phyloP scores from a whole-genome alignment of 64 coral and sea anemone genomes.

The Montipora sp. region DNA sequence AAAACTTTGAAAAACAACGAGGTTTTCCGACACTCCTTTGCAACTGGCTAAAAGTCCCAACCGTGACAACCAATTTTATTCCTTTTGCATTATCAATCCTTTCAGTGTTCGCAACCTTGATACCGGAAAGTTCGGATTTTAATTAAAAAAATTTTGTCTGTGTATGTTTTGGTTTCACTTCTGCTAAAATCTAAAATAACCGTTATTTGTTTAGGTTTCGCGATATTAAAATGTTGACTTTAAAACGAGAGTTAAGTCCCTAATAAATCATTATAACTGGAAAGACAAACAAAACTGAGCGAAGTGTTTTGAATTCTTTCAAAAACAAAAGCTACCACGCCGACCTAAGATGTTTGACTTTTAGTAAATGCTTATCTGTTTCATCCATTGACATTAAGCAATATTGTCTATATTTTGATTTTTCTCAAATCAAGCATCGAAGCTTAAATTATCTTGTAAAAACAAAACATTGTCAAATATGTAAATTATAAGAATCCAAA shows the following conservation, averaged over 20 bases:
- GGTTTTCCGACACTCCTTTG: neutral
- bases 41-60: neutral
- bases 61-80: neutral
- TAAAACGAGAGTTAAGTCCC: neutral
- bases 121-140: neutral
- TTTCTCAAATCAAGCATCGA: neutral
- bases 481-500: no score
- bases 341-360: neutral
- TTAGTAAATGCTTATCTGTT: neutral
- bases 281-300: neutral
- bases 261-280: neutral
- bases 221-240: neutral
- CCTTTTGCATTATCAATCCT: neutral
- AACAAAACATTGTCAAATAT: neutral
- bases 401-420: neutral
- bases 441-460: neutral
- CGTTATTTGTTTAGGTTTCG: neutral
- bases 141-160: neutral
- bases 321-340: neutral
- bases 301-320: neutral
- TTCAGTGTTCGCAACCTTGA: neutral
- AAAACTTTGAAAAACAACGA: neutral
- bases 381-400: neutral
- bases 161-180: conserved; percentile 29
- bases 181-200: neutral